Evolutionary conservation across 2,113 vertebrate genomes (phyloP), one percentile per base, ranked within the genome.

Genomic region (Myodes glareolus): DNA sequence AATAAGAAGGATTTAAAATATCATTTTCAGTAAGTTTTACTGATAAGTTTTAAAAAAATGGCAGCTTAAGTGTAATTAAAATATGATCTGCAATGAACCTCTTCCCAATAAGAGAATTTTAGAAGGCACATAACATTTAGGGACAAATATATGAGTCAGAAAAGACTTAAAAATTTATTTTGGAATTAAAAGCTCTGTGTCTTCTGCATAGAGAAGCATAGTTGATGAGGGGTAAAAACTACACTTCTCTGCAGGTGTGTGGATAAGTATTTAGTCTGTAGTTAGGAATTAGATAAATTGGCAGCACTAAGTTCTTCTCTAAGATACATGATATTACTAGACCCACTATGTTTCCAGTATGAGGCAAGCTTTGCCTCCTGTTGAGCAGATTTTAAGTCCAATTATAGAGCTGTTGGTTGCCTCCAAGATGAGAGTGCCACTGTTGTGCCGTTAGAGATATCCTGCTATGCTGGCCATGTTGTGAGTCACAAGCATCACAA

Each of bases 91-190:
- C 27, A 90, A 6, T 55, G 17, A 86, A 16, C 16, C 68, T 87
- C 89, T 88, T 75, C 36, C 33, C 55, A 94, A 19, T 68, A 52
- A 96, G 42, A 94, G 2, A 93, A 33, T 61, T 90, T 94, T 91
- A 82, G 33, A 94, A 85, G 45, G 68, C 2, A 47, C 1, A 10
- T 52, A 82, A n/a, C 7, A 84, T 65, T 88, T 21, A 52, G 3
- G 23, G 13, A 13, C 11, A 89, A 86, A 87, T 67, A 33, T 58
- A 73, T 58, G 50, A 95, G 16, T 76, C 10, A 78, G 50, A 86
- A 80, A 91, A 63, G 17, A 55, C 17, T 88, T 85, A 25, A 0
- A 82, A 73, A 16, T 97, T 92, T 95, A 67, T 11, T 86, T 61
- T 88, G 27, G 33, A 65, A 14, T 67, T 63, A 61, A 94, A 27